phyloP scores from a whole-genome alignment of 2,797 vertebrate genomes.

The Lutjanus campechanus region DNA sequence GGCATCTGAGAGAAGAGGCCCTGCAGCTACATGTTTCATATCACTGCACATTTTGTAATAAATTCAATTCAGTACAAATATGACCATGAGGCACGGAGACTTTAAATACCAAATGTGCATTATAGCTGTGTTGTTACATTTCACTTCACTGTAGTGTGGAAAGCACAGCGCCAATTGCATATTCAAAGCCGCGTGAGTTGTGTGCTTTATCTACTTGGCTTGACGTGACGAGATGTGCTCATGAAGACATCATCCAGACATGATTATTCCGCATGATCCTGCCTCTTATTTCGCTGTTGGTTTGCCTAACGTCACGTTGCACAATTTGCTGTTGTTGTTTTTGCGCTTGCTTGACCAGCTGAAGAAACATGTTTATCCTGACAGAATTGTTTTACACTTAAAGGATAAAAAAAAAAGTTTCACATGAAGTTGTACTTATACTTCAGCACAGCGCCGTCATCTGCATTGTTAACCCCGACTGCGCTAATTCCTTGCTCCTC shows the following conservation, averaged over 20 bases:
- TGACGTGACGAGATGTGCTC: conserved; percentile 59
- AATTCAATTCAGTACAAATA: conserved; percentile 86
- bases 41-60: conserved; percentile 87
- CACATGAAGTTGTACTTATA: conserved; percentile 40
- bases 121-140: conserved; percentile 74
- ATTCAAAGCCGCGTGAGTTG: conserved; percentile 64
- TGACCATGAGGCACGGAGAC: conserved; percentile 86
- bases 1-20: conserved; percentile 76
- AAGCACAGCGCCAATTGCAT: conserved; percentile 64
- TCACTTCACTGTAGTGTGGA: conserved; percentile 56
- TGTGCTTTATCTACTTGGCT: conserved; percentile 69
- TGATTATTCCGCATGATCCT: conserved; percentile 75
- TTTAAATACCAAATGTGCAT: conserved; percentile 86
- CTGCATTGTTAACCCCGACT: conserved; percentile 49
- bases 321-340: conserved; percentile 32
- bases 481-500: conserved; percentile 64
- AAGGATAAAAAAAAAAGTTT: conserved; percentile 45
- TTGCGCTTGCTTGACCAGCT: conserved; percentile 49
- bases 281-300: conserved; percentile 46
- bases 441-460: conserved; percentile 10
- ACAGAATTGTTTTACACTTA: not conserved
- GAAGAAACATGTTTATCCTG: conserved; percentile 5
- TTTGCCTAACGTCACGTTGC: conserved; percentile 48
- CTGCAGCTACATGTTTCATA: conserved; percentile 87
- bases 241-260: conserved; percentile 77